These are phyloP conservation scores for Nymphalis urticae DNA, from an alignment of 2,888 invertebrate genomes.

Conservation along the genomic window DNA sequence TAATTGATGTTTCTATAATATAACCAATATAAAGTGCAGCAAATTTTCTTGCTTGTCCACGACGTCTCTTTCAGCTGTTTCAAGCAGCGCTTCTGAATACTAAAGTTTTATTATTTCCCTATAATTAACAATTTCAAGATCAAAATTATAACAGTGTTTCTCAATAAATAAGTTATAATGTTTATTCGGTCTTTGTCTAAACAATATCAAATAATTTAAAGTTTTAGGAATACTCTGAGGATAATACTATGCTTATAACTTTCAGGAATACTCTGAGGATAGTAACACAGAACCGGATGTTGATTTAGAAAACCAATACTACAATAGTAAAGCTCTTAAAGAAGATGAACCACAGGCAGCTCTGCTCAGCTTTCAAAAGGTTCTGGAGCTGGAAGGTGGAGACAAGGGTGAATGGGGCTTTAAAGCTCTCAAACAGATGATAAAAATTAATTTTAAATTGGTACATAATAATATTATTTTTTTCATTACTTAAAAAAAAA, in stretches of 20 bases:
- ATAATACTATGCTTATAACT: not conserved
- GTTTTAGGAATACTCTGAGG: not conserved
- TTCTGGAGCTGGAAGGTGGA: conserved; percentile 96
- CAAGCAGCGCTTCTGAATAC: no score
- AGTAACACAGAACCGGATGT: conserved; percentile 99
- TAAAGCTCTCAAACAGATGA: conserved; percentile 99
- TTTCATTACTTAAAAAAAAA: no score
- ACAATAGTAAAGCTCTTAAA: conserved; percentile 98
- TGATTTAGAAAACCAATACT: conserved; percentile 99
- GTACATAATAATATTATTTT: conserved; percentile 52
- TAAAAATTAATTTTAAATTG: conserved; percentile 99
- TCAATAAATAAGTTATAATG: no score
- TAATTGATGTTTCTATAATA: no score
- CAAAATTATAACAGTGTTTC: no score
- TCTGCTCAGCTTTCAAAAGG: conserved; percentile 95
- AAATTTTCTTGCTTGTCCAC: no score
- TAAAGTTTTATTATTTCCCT: no score
- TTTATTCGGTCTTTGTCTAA: no score
- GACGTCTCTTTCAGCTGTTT: no score
- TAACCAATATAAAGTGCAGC: no score
- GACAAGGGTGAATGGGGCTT: conserved; percentile 99
- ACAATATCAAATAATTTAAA: no score
- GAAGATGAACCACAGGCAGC: conserved; percentile 97
- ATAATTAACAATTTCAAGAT: no score
- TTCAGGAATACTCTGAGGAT: conserved; percentile 99